Percentiles rank a stretch among this genome's conserved stretches.
phyloP scores from a whole-genome alignment of 2,797 vertebrate genomes.

The Epinephelus coioides region DNA sequence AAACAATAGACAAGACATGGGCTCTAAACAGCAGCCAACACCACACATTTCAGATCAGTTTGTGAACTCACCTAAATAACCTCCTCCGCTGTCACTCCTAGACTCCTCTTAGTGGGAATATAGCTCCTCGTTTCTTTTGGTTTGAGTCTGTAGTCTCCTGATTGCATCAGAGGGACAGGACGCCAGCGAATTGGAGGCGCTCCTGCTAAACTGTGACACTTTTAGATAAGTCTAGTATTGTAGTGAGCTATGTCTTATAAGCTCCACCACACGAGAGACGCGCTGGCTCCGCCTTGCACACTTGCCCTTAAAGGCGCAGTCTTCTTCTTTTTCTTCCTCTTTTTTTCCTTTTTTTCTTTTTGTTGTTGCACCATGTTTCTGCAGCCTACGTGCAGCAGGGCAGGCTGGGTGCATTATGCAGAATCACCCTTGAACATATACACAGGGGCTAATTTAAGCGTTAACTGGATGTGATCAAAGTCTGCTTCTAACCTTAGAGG shows the following conservation, averaged over 20 bases:
- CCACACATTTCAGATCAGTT: slow-evolving; percentile 35
- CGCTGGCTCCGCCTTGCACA: slow-evolving; percentile 76
- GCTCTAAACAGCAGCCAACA: slow-evolving; percentile 13
- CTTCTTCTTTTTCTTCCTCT: background rate
- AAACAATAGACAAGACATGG: slow-evolving; percentile 52
- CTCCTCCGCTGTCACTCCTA: slow-evolving; percentile 48
- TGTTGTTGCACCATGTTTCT: too few species aligned
- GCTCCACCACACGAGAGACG: slow-evolving; percentile 47
- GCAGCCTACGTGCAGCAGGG: slow-evolving; percentile 9
- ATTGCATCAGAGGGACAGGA: slow-evolving; percentile 60
- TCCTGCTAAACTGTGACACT: slow-evolving; percentile 63
- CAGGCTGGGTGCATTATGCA: background rate
- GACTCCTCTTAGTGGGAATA: slow-evolving; percentile 52
- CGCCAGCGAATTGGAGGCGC: slow-evolving; percentile 52
- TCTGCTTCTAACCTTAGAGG: slow-evolving; percentile 27
- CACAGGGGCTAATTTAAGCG: slow-evolving; percentile 9
- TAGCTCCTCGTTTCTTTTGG: slow-evolving; percentile 42
- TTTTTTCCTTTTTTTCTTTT: background rate
- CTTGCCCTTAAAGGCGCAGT: slow-evolving; percentile 82
- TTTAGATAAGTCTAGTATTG: slow-evolving; percentile 68
- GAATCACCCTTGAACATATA: slow-evolving; percentile 9
- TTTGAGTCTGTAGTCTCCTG: slow-evolving; percentile 50
- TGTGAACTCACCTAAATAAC: slow-evolving; percentile 80
- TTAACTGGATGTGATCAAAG: slow-evolving; percentile 29
- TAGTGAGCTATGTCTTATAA: slow-evolving; percentile 79